Evolutionary conservation across 2,797 vertebrate genomes (phyloP).

Genomic region (Dicrostonyx torquatus): DNA sequence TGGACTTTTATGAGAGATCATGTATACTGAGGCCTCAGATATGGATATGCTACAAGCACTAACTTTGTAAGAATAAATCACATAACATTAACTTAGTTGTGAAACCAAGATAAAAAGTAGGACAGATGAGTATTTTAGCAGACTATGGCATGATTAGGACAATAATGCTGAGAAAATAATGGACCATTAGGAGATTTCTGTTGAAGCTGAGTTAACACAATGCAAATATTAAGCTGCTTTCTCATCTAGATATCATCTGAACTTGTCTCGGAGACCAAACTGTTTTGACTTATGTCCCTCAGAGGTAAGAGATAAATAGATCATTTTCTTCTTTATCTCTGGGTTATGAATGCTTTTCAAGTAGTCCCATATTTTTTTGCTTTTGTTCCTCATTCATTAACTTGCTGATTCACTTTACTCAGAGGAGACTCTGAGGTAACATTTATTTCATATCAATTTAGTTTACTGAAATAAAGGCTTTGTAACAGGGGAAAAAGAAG

Average conservation of each 20-base stretch:
- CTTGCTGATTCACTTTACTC: conserved; percentile 3
- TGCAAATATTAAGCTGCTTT: conserved; percentile 35
- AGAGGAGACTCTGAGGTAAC: conserved; percentile 6
- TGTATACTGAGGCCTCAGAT: background rate
- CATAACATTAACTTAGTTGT: conserved; percentile 26
- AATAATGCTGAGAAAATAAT: background rate
- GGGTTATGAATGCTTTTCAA: conserved; percentile 19
- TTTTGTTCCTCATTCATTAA: background rate
- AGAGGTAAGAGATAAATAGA: background rate
- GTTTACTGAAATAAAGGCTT: conserved; percentile 16
- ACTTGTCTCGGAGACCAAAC: conserved; percentile 19
- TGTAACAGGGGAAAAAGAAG: background rate
- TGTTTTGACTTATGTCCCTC: background rate
- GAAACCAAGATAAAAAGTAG: conserved; percentile 28
- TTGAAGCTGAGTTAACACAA: conserved; percentile 40
- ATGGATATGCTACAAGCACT: background rate
- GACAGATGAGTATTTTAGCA: background rate
- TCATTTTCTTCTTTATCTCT: conserved; percentile 25
- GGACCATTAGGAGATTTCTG: background rate
- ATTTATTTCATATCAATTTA: background rate
- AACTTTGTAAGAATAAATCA: conserved; percentile 28
- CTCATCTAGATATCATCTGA: background rate
- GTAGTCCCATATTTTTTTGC: background rate
- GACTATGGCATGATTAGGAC: background rate
- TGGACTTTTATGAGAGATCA: background rate